Conservation (phyloP, 2,797 vertebrate species). For the Cichlasoma orientale region DNA sequence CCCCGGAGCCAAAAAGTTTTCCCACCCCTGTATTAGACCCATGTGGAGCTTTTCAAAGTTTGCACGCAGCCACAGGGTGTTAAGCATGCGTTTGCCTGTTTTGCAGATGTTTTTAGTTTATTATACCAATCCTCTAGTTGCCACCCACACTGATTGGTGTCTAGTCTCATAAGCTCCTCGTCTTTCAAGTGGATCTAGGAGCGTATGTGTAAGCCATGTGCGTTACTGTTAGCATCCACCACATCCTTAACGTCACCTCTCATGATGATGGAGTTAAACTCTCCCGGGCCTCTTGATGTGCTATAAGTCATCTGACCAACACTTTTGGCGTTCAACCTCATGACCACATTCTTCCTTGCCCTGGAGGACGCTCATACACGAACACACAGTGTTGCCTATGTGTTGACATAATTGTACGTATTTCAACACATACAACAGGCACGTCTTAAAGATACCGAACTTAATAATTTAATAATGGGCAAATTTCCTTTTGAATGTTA, state of each 20-base stretch:
- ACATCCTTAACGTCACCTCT: background rate
- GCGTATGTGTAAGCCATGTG: background rate
- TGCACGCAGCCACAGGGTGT: background rate
- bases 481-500: slow-evolving; percentile 10
- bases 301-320: slow-evolving; percentile 38
- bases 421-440: slow-evolving; percentile 16
- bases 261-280: slow-evolving; percentile 18
- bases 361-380: slow-evolving; percentile 7
- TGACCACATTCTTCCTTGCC: slow-evolving; percentile 19
- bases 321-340: slow-evolving; percentile 38
- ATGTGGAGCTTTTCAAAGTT: slow-evolving; percentile 5
- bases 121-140: background rate
- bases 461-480: background rate
- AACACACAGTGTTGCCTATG: slow-evolving; percentile 6
- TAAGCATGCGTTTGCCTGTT: slow-evolving; percentile 3
- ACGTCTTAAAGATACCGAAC: background rate
- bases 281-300: slow-evolving; percentile 21
- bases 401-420: slow-evolving; percentile 2
- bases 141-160: background rate
- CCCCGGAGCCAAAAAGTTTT: too few relatives aligned
- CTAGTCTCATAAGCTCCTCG: background rate
- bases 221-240: background rate
- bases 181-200: background rate
- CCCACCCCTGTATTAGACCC: slow-evolving; percentile 11
- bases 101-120: slow-evolving; percentile 30